Conservation (phyloP, 2,113 vertebrate species). For the Etheostoma spectabile region DNA sequence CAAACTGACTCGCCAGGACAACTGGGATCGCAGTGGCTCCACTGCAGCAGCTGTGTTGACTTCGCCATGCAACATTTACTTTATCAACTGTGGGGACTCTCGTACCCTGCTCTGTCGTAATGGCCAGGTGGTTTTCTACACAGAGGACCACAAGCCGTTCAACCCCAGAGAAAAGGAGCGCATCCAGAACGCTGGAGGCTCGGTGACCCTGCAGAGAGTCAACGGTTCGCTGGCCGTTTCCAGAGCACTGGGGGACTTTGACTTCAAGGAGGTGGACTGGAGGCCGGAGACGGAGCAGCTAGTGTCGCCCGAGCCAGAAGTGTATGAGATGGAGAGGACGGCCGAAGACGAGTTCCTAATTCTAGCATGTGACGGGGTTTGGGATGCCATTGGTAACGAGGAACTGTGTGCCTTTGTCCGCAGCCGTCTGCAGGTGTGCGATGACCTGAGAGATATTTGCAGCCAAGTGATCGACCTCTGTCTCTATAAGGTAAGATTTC, state of each 20-base stretch:
- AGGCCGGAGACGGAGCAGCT: constrained; percentile 86
- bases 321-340: constrained; percentile 82
- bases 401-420: constrained; percentile 84
- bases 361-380: constrained; percentile 88
- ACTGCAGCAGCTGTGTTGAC: constrained; percentile 83
- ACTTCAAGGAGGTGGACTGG: constrained; percentile 86
- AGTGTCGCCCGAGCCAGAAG: constrained; percentile 87
- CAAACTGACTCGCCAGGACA: constrained; percentile 74
- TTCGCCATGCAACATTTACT: constrained; percentile 84
- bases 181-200: constrained; percentile 88
- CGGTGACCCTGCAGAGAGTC: constrained; percentile 83
- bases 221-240: constrained; percentile 89
- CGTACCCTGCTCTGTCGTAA: constrained; percentile 85
- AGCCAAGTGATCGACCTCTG: constrained; percentile 86
- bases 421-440: constrained; percentile 82
- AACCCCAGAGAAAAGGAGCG: constrained; percentile 86
- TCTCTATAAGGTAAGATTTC: constrained; percentile 87
- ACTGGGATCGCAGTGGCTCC: constrained; percentile 85
- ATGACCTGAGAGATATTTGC: constrained; percentile 86
- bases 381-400: constrained; percentile 86
- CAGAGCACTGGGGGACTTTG: constrained; percentile 87
- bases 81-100: constrained; percentile 88
- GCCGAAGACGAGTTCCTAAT: constrained; percentile 86
- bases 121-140: constrained; percentile 84
- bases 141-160: constrained; percentile 88